A percentile compares a stretch with the other conserved stretches of the same genome.
These are phyloP conservation scores for Anisognathus igniventris DNA, from an alignment of 2,797 vertebrate genomes.

Conservation along the genomic window DNA sequence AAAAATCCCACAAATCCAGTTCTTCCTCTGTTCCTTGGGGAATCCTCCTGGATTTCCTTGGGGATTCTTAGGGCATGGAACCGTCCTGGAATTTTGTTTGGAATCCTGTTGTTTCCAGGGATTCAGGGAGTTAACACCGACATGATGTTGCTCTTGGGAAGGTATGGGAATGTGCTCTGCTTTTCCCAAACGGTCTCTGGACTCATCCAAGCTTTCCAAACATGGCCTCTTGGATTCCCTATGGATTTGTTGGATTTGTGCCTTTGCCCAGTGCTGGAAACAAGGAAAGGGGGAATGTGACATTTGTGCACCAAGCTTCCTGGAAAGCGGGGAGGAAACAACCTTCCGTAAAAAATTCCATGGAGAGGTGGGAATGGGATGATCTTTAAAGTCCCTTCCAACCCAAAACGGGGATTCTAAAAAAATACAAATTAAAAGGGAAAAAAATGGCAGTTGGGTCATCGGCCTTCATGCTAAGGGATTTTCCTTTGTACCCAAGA, in stretches of 20 bases:
- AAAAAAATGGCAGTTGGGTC: background rate
- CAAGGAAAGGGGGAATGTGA: no score
- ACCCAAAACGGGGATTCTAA: no score
- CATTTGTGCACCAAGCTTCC: background rate
- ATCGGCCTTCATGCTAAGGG: accelerated
- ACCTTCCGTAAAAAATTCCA: background rate
- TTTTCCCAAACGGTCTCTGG: background rate
- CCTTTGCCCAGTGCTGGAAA: background rate
- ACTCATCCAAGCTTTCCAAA: background rate
- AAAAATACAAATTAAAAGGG: background rate
- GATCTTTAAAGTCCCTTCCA: background rate
- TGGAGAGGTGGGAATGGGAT: background rate
- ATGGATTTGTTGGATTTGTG: background rate
- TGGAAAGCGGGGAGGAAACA: accelerated
- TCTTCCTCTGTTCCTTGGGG: background rate
- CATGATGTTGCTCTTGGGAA: accelerated
- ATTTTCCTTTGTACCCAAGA: background rate
- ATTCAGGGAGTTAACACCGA: accelerated
- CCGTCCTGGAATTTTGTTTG: background rate
- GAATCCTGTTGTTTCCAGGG: background rate
- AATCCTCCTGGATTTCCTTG: accelerated
- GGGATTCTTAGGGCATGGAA: accelerated
- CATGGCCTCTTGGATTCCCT: accelerated
- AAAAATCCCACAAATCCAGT: background rate
- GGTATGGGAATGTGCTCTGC: background rate